A percentile compares a stretch with the other conserved stretches of the same genome.
These are phyloP conservation scores for Tethea ocularis DNA, from an alignment of 2,888 invertebrate genomes.

Conservation along the genomic window DNA sequence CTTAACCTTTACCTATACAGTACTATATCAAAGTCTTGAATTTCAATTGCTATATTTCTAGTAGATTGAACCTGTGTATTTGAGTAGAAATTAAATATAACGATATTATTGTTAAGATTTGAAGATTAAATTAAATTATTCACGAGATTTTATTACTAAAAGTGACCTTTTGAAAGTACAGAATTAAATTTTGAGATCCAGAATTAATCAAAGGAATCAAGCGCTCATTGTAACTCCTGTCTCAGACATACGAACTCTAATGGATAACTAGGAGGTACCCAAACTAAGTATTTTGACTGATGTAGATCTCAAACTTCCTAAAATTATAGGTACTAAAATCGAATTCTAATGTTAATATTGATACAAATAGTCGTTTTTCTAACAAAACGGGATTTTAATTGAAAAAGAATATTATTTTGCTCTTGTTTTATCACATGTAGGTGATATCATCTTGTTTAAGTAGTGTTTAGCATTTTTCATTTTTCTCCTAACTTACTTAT, in stretches of 20 bases:
- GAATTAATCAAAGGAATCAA: constrained; percentile 12
- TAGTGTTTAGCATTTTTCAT: neutral
- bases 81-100: no score
- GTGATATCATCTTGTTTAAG: no score
- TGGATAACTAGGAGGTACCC: neutral
- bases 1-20: neutral
- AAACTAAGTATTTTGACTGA: neutral
- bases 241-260: constrained; percentile 1
- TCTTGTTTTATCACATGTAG: no score
- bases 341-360: neutral
- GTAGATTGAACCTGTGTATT: neutral
- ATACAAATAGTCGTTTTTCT: neutral
- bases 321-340: neutral
- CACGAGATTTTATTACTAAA: neutral
- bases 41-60: neutral
- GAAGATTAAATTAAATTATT: no score
- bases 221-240: constrained; percentile 10
- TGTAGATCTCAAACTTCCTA: neutral
- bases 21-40: no score
- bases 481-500: no score
- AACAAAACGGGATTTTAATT: neutral
- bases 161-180: neutral
- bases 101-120: no score
- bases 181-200: constrained; percentile 10
- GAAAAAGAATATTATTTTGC: neutral